These are phyloP conservation scores for Stenoptilia bipunctidactyla DNA, from an alignment of 2,888 invertebrate species.

Conservation along the genomic window DNA sequence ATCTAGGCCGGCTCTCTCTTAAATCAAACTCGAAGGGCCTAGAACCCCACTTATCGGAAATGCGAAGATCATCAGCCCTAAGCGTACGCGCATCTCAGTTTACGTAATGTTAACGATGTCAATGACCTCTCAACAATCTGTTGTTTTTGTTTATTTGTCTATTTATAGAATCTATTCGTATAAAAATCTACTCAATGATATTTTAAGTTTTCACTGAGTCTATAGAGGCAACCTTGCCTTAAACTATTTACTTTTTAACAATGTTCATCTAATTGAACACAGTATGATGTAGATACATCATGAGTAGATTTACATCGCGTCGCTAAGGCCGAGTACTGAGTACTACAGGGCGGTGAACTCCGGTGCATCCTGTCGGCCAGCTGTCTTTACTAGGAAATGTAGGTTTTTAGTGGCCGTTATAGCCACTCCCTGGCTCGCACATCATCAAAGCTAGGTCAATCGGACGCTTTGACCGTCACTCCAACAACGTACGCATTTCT, in stretches of 20 bases:
- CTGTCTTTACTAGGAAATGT: slow-evolving; percentile 58
- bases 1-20: slow-evolving; percentile 66
- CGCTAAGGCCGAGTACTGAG: slow-evolving; percentile 31
- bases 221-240: too few relatives aligned
- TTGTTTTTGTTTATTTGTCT: too few relatives aligned
- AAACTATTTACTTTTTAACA: too few relatives aligned
- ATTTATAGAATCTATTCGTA: too few relatives aligned
- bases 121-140: slow-evolving; percentile 31
- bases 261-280: slow-evolving; percentile 45
- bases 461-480: slow-evolving; percentile 33
- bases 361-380: slow-evolving; percentile 57
- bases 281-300: slow-evolving; percentile 13
- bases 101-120: slow-evolving; percentile 45
- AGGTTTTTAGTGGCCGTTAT: slow-evolving; percentile 59
- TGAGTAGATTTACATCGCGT: slow-evolving; percentile 44
- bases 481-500: slow-evolving; percentile 25
- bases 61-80: slow-evolving; percentile 42
- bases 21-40: slow-evolving; percentile 65
- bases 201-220: too few relatives aligned
- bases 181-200: too few relatives aligned
- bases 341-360: slow-evolving; percentile 43
- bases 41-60: slow-evolving; percentile 53
- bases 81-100: slow-evolving; percentile 32
- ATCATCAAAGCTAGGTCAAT: slow-evolving; percentile 49
- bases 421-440: slow-evolving; percentile 42